phyloP scores from a whole-genome alignment of 2,797 vertebrate species.

The Gallirallus australis region DNA sequence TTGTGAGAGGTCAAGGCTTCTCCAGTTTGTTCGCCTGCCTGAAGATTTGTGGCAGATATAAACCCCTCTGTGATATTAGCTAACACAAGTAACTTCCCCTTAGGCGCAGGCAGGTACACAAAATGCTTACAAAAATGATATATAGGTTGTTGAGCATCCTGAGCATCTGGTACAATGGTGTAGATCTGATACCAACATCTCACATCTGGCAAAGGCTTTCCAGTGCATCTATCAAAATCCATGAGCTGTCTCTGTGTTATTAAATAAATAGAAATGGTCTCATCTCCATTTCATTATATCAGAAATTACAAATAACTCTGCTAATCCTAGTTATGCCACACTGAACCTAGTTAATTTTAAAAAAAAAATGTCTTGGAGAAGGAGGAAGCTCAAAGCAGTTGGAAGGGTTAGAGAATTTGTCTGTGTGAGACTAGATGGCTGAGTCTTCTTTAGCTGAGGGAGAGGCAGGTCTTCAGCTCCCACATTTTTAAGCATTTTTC shows the following conservation, averaged over 20 bases:
- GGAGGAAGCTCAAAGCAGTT: neutral
- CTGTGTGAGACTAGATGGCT: fast-evolving
- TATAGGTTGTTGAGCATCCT: neutral
- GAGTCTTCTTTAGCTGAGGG: neutral
- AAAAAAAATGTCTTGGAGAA: neutral
- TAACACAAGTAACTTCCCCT: neutral
- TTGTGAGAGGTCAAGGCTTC: neutral
- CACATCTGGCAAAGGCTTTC: neutral
- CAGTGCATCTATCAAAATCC: neutral
- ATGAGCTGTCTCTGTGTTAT: neutral
- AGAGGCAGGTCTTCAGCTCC: neutral
- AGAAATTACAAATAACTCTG: neutral
- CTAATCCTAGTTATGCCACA: neutral
- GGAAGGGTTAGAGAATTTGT: neutral
- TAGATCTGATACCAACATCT: neutral
- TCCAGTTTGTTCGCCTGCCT: neutral
- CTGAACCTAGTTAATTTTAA: neutral
- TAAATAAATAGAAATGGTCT: neutral
- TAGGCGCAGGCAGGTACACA: neutral
- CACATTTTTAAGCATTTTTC: neutral
- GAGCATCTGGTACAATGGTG: neutral
- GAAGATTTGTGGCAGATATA: neutral
- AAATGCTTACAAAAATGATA: neutral
- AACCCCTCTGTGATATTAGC: neutral
- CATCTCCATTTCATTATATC: neutral